Conservation (phyloP, 1,140 invertebrate species). For the Ceratitis capitata region DNA sequence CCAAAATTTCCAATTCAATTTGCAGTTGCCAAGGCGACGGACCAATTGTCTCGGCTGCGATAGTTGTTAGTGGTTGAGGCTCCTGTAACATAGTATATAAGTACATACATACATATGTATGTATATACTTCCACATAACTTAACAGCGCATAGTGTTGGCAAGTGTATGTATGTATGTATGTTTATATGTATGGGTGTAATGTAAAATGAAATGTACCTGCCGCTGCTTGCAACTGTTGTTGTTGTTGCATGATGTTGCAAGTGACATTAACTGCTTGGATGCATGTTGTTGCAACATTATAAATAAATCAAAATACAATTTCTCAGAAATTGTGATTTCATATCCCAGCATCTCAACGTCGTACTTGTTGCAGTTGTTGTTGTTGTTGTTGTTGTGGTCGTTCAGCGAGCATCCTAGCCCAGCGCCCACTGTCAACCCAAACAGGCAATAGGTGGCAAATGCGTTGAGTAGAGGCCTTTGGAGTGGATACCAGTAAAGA, state of each 20-base stretch:
- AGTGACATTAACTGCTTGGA: constrained; percentile 28
- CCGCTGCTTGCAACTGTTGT: background rate
- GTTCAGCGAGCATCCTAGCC: background rate
- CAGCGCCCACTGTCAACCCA: background rate
- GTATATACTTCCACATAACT: background rate
- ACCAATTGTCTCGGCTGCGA: background rate
- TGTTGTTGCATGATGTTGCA: constrained; percentile 58
- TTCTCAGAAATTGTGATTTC: constrained; percentile 64
- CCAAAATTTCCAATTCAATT: constrained; percentile 39
- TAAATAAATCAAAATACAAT: constrained; percentile 65
- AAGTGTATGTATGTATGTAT: background rate
- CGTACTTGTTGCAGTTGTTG: background rate
- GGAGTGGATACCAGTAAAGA: background rate
- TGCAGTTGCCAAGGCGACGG: background rate
- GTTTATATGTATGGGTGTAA: background rate
- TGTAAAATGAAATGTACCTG: constrained; percentile 39
- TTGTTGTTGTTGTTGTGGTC: background rate
- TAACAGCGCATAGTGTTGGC: no score
- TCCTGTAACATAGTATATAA: background rate
- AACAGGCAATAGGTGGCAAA: background rate
- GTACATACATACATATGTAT: background rate
- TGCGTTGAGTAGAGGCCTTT: background rate
- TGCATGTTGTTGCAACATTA: constrained; percentile 54
- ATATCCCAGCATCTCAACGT: constrained; percentile 56
- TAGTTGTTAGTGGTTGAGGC: no score